Conservation (phyloP, 2,797 vertebrate species). For the Hirundo rustica region DNA sequence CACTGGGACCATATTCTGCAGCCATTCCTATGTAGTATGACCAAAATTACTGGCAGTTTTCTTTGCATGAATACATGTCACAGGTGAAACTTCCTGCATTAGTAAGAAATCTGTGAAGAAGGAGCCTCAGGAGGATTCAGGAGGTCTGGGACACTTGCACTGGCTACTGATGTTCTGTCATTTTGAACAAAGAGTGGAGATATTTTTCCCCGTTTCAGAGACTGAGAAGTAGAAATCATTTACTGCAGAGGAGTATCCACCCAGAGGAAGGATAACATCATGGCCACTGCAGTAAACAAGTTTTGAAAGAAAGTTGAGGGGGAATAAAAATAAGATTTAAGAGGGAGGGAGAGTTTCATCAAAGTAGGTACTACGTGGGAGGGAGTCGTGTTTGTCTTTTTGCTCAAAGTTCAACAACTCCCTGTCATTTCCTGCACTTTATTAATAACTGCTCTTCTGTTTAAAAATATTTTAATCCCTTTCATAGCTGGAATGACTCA, state of each 20-base stretch:
- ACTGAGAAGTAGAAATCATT: neutral
- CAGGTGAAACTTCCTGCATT: neutral
- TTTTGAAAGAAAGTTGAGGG: conserved; percentile 15
- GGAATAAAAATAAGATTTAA: conserved; percentile 59
- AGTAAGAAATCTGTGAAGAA: neutral
- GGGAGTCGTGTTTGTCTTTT: conserved; percentile 58
- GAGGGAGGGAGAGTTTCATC: conserved; percentile 46
- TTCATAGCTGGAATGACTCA: conserved; percentile 48
- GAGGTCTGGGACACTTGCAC: neutral
- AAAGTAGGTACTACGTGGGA: conserved; percentile 39
- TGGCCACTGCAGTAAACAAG: conserved; percentile 22
- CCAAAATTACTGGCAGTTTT: neutral
- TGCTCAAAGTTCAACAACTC: conserved; percentile 50
- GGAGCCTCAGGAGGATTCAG: neutral
- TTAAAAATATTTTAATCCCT: conserved; percentile 66
- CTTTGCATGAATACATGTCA: neutral
- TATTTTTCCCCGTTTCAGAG: neutral
- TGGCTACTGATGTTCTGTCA: neutral
- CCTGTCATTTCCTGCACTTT: conserved; percentile 61
- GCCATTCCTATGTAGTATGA: neutral
- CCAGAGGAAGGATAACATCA: conserved; percentile 19
- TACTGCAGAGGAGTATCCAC: neutral
- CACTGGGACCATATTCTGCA: fast-evolving
- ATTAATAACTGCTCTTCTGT: conserved; percentile 66
- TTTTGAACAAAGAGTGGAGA: neutral